These are phyloP conservation scores for Cancer borealis DNA, from an alignment of 2,888 invertebrate species.

Conservation along the genomic window DNA sequence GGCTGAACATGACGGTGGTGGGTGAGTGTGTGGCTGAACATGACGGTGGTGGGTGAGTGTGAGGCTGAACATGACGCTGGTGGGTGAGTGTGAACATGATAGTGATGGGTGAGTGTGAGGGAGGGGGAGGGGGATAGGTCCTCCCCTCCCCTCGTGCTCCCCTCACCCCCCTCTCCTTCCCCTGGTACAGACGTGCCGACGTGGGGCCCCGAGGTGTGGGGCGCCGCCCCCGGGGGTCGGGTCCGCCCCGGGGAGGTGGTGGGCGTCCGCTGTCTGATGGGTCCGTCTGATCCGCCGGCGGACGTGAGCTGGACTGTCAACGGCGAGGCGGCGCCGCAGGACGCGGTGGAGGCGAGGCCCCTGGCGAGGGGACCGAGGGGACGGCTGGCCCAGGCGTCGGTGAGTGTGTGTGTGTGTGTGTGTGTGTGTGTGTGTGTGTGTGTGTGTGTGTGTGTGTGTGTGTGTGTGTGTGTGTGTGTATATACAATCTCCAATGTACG, in stretches of 20 bases:
- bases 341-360: constrained; percentile 44
- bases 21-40: constrained; percentile 22
- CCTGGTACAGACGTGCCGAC: constrained; percentile 50
- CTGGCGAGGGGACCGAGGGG: background rate
- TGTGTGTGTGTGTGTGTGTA: background rate
- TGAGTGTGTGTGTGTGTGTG: constrained; percentile 43
- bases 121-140: background rate
- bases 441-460: background rate
- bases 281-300: constrained; percentile 59
- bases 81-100: no score
- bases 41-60: no score
- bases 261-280: constrained; percentile 55
- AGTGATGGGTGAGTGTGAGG: constrained; percentile 28
- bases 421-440: constrained; percentile 35
- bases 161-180: background rate
- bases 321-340: constrained; percentile 41
- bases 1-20: background rate
- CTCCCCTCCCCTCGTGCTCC: background rate
- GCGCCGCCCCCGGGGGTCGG: constrained; percentile 27
- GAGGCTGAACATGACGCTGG: no score
- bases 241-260: constrained; percentile 46
- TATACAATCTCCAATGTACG: background rate
- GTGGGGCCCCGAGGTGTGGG: constrained; percentile 58
- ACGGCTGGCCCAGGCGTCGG: constrained; percentile 30
- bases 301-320: constrained; percentile 61